phyloP scores from a whole-genome alignment of 2,113 vertebrate species.

The Emydura subglobosa region DNA sequence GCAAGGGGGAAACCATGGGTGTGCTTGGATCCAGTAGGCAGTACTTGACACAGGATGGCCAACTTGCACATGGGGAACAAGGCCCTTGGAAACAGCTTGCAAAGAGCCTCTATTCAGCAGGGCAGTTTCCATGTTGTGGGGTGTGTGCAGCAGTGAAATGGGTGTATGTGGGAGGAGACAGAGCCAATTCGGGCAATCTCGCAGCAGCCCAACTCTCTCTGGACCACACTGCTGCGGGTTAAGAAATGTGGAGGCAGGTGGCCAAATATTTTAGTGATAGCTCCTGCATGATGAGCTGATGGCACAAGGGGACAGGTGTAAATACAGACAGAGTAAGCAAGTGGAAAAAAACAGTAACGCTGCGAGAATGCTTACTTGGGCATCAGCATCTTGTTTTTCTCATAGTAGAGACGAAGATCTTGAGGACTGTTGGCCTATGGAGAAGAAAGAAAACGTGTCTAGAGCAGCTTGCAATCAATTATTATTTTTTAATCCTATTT shows the following conservation, averaged over 20 bases:
- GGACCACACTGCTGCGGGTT: background rate
- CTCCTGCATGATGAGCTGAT: slow-evolving; percentile 10
- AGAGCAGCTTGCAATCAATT: slow-evolving; percentile 3
- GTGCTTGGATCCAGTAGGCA: background rate
- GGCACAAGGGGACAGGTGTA: slow-evolving; percentile 41
- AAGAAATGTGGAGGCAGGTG: background rate
- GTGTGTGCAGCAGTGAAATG: background rate
- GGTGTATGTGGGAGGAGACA: background rate
- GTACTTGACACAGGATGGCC: background rate
- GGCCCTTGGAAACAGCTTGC: background rate
- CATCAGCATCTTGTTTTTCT: slow-evolving; percentile 91
- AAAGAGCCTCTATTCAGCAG: background rate
- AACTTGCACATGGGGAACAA: background rate
- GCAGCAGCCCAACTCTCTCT: background rate
- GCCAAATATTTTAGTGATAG: slow-evolving; percentile 50
- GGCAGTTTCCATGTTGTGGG: background rate
- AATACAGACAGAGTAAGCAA: slow-evolving; percentile 41
- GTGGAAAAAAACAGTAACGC: background rate
- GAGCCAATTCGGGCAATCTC: background rate
- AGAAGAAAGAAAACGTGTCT: slow-evolving; percentile 22
- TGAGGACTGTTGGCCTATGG: slow-evolving; percentile 93
- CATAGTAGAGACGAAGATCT: slow-evolving; percentile 94
- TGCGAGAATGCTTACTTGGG: slow-evolving; percentile 86
- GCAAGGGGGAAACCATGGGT: background rate
- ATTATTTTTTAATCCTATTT: slow-evolving; percentile 6